These are phyloP conservation scores for Heterocephalus glaber DNA, from an alignment of 2,113 vertebrate species.

Conservation along the genomic window DNA sequence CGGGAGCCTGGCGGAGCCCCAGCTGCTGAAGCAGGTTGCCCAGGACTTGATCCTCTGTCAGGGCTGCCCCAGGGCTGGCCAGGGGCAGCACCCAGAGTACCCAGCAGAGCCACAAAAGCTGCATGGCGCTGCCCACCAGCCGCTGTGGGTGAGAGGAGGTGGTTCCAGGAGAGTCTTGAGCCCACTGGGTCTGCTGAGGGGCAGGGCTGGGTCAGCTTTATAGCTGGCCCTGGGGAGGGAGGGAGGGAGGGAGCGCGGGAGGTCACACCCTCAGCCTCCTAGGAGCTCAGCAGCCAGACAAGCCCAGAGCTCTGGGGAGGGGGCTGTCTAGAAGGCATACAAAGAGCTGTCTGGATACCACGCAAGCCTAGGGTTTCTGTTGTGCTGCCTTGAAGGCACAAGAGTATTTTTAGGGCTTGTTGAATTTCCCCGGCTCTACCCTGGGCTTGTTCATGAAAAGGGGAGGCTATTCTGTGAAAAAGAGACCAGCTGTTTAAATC, in stretches of 20 bases:
- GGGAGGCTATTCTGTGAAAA: background rate
- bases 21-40: conserved; percentile 67
- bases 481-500: background rate
- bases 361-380: background rate
- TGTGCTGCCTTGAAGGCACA: background rate
- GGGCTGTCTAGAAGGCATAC: conserved; percentile 52
- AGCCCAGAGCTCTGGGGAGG: conserved; percentile 47
- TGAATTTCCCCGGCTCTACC: background rate
- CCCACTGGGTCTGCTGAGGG: background rate
- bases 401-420: background rate
- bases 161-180: background rate
- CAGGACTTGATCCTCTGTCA: conserved; percentile 39
- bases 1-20: conserved; percentile 24
- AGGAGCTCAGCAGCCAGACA: conserved; percentile 64
- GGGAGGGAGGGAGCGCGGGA: background rate
- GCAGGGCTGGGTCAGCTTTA: conserved; percentile 61
- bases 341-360: conserved; percentile 40
- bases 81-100: conserved; percentile 33
- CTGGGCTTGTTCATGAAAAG: background rate
- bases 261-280: conserved; percentile 77
- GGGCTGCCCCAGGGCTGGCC: background rate
- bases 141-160: background rate
- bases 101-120: conserved; percentile 64
- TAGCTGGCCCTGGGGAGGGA: conserved; percentile 58
- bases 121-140: background rate